Base-by-base conservation (phyloP, 2,113 vertebrate genomes). In the Hydropotes inermis region DNA sequence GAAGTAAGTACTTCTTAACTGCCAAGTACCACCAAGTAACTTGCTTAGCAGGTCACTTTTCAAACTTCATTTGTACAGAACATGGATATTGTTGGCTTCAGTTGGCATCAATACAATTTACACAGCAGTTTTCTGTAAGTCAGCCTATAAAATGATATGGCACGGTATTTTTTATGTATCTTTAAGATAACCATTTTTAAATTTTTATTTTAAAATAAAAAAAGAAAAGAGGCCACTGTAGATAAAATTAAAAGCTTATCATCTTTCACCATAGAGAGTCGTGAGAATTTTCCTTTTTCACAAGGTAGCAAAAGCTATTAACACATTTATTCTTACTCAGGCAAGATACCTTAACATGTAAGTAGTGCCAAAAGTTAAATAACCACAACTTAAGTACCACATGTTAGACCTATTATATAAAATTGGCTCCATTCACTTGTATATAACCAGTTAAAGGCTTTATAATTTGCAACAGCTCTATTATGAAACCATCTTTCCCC, bases 251-350 rank as follows among this genome's bases (percentile, higher is more conserved):
- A 96, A 92, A 94, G 70, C n/a, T 10, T 33, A 81, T 79, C 3
- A 43, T 78, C 70, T 94, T 74, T 94, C 23, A 86, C 90, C 9
- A 70, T 91, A 70, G 87, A 98, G 78, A 2, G 0, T 95, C 92
- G 94, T 52, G 97, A 98, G 90, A 98, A 98, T 97, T 82, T 95
- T 89, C 30, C 39, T 83, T 97, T 98, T 94, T 90, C 39, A 92
- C 47, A 97, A 97, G 96, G 96, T 95, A 98, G 97, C 96, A 98
- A 98, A 98, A 96, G 82, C n/a, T 74, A 93, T 96, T 90, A 95
- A 97, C 45, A 84, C 81, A 98, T 95, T 95, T 98, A 97, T 96
- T 98, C 84, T 94, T 98, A 98, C 50, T 76, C 55, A 97, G 70
- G 89, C 39, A 91, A 67, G 60, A 93, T 74, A 91, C 36, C 58